These are phyloP conservation scores for Trachops cirrhosus DNA, from an alignment of 2,797 vertebrate species.

Conservation along the genomic window DNA sequence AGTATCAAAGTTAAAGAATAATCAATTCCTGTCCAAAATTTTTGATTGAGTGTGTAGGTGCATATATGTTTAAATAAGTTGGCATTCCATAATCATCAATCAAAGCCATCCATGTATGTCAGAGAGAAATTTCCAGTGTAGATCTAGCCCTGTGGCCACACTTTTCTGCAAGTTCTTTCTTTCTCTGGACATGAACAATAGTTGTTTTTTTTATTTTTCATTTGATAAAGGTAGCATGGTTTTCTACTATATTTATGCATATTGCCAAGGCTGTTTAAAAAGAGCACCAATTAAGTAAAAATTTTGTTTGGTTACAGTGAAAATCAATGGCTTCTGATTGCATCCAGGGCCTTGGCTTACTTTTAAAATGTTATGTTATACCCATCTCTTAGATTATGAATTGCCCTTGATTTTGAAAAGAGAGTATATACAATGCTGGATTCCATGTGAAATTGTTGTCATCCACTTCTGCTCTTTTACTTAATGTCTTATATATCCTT, in stretches of 20 bases:
- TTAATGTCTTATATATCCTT: background rate
- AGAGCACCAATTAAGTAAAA: background rate
- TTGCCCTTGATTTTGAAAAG: constrained; percentile 42
- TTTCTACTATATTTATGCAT: background rate
- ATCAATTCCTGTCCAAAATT: background rate
- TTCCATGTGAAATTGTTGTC: constrained; percentile 32
- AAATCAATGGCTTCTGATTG: background rate
- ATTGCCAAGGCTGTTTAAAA: background rate
- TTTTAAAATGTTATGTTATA: background rate
- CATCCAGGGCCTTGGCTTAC: background rate
- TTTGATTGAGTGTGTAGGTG: background rate
- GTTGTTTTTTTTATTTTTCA: background rate
- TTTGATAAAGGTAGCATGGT: background rate
- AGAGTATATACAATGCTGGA: background rate
- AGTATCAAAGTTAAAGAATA: background rate
- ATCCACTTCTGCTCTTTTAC: background rate
- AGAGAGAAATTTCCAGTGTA: background rate
- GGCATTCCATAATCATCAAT: background rate
- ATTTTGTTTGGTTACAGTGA: background rate
- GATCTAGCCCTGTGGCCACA: background rate
- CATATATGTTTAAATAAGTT: background rate
- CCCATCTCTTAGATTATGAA: background rate
- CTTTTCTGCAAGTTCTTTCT: background rate
- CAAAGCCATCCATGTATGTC: background rate
- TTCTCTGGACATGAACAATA: background rate